Conservation (phyloP, 2,113 vertebrate genomes). For the Donacobius atricapilla region DNA sequence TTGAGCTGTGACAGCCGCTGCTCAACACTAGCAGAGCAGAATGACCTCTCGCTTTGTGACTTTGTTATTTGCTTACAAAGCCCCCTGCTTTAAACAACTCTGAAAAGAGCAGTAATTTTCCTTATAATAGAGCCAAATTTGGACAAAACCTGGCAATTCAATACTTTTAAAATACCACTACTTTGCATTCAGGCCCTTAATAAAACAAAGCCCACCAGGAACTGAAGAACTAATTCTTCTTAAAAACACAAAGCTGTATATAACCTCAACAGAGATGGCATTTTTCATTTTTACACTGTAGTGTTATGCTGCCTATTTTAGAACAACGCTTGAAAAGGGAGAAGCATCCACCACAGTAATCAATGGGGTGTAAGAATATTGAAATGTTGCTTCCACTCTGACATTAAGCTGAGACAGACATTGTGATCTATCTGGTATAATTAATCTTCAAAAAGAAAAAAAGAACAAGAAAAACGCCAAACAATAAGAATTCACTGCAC, state of each 20-base stretch:
- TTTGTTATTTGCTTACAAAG: background rate
- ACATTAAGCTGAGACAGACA: background rate
- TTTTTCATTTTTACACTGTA: background rate
- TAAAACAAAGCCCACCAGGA: background rate
- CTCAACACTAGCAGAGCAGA: background rate
- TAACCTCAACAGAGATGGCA: background rate
- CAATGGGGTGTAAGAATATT: background rate
- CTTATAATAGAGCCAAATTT: background rate
- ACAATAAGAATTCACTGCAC: background rate
- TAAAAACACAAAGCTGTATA: background rate
- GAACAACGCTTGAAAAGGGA: background rate
- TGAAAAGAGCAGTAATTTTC: background rate
- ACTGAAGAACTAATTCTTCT: background rate
- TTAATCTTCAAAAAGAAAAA: background rate
- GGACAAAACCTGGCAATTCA: background rate
- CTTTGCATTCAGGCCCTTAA: background rate
- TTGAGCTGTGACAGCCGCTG: background rate
- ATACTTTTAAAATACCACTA: background rate
- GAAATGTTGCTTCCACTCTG: background rate
- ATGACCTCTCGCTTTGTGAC: background rate
- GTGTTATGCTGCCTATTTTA: background rate
- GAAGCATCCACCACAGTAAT: background rate
- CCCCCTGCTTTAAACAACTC: background rate
- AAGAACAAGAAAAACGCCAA: background rate
- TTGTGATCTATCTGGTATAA: background rate